Evolutionary conservation across 2,113 vertebrate species (phyloP).

Genomic region (Oncorhynchus masou): DNA sequence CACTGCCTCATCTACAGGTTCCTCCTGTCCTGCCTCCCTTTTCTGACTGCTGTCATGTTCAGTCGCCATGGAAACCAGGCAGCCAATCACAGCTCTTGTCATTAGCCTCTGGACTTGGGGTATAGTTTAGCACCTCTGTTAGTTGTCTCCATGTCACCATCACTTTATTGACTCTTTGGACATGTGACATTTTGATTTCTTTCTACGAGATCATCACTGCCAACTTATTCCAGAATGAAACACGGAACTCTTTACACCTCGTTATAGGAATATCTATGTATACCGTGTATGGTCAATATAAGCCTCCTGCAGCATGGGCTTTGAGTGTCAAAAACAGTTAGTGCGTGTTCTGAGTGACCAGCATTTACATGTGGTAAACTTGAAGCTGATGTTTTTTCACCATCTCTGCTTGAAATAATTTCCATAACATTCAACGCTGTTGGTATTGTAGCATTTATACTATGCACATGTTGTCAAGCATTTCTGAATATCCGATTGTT

Average conservation of each 20-base stretch:
- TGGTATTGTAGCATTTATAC: no score
- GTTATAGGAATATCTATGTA: slow-evolving; percentile 5
- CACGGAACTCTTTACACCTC: slow-evolving; percentile 9
- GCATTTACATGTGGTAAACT: slow-evolving; percentile 24
- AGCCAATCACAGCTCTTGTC: slow-evolving; percentile 20
- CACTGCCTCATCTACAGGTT: slow-evolving; percentile 50
- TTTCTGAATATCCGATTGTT: slow-evolving; percentile 25
- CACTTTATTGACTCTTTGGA: slow-evolving; percentile 5
- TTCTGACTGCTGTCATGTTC: slow-evolving; percentile 27
- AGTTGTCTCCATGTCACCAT: slow-evolving; percentile 9
- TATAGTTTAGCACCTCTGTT: neutral
- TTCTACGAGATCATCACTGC: slow-evolving; percentile 69
- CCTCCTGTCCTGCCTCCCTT: slow-evolving; percentile 25
- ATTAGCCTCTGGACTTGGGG: neutral
- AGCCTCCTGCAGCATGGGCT: slow-evolving; percentile 21
- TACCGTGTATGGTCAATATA: slow-evolving; percentile 3
- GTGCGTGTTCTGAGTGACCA: slow-evolving; percentile 39
- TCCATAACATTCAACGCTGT: no score
- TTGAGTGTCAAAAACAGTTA: slow-evolving; percentile 33
- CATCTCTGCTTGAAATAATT: neutral
- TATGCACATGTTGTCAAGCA: neutral
- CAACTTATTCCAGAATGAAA: slow-evolving; percentile 42
- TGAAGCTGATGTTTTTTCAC: slow-evolving; percentile 16
- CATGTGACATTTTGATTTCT: slow-evolving; percentile 29
- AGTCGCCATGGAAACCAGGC: slow-evolving; percentile 20